Percentiles rank a stretch among this genome's conserved stretches.
Evolutionary conservation across 2,797 vertebrate species (phyloP).

Genomic region (Paramormyrops hopkinsi): DNA sequence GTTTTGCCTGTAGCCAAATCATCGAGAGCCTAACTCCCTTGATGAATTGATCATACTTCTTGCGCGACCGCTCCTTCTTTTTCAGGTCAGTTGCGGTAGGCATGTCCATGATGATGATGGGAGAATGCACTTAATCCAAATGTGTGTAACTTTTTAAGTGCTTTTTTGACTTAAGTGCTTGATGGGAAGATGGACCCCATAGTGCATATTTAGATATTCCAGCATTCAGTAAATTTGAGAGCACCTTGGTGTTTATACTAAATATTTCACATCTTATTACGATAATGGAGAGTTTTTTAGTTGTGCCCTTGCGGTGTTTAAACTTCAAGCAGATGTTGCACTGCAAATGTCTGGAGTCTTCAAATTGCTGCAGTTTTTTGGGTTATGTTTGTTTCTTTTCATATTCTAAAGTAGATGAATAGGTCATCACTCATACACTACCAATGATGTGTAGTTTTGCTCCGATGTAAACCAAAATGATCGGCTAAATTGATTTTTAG

Average conservation of each 20-base stretch:
- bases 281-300: neutral
- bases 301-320: neutral
- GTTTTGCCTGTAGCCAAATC: neutral
- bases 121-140: neutral
- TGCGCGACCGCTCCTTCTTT: neutral
- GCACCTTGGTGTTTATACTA: neutral
- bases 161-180: neutral
- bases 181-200: neutral
- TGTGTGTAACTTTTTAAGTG: neutral
- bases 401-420: neutral
- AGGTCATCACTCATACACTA: neutral
- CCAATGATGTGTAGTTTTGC: neutral
- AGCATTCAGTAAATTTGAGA: neutral
- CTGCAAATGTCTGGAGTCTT: neutral
- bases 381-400: neutral
- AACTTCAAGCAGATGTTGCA: neutral
- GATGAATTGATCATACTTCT: neutral
- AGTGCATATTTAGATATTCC: neutral
- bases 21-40: neutral
- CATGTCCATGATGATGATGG: neutral
- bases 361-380: neutral
- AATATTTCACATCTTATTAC: neutral
- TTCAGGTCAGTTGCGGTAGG: neutral
- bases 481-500: neutral
- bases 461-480: neutral